Base-by-base conservation (phyloP, 2,797 vertebrate species). In the Leptodactylus fallax region DNA sequence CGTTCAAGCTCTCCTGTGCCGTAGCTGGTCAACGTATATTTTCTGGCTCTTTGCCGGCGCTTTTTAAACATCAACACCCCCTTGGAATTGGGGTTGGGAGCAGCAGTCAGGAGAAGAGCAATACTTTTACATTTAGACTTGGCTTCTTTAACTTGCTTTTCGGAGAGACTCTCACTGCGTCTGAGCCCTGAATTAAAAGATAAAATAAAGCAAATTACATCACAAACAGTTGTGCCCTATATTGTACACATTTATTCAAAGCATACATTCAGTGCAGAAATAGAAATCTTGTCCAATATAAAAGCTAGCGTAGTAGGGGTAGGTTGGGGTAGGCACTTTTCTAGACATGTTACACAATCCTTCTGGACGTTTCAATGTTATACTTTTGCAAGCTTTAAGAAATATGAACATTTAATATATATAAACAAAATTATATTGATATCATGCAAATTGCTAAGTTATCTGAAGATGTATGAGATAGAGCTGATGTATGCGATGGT, bases 71-170 rank as follows among this genome's bases (percentile, higher is more conserved):
- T 99, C 95, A 99, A 96, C 95, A 98, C 95, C 92, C 98, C 98
- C 91, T 97, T 98, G 94, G 99, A 99, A 91, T 96, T 97, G 93
- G 98, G 97, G 91, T 98, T 97, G 91, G 96, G 95, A 61, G 97
- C 96, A 85, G 96, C 96, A 0, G 97, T 97, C 76, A 99, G 95
- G 88, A 99, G 96, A 23, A 98, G 95, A 79, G 98, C 98, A 90
- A 99, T 99, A 85, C 97, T 98, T 93, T 98, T 98, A 96, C 98
- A 99, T 97, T 98, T 98, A 95, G 97, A 99, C 92, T 98, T 99
- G 83, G 97, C 97, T 93, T 99, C 98, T 91, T 99, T 99, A 92
- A 98, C 96, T 92, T 98, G 98, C 94, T 98, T 99, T 92, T 99
- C 98, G 0, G 98, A 99, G 78, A 97, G 94, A 91, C 98, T 99